phyloP scores from a whole-genome alignment of 2,888 invertebrate species.

The Ichneumon xanthorius region DNA sequence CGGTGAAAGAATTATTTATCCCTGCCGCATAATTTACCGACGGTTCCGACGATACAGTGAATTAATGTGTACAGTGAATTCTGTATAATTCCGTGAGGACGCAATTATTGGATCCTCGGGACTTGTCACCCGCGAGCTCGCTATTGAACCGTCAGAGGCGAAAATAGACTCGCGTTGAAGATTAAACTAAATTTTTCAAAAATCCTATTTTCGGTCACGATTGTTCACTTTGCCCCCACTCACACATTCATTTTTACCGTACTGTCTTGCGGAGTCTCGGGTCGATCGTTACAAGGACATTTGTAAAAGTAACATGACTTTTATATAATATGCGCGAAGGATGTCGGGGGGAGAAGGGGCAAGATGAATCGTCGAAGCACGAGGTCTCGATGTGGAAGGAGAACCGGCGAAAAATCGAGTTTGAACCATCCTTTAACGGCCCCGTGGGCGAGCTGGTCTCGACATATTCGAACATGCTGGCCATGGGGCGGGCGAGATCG shows the following conservation, averaged over 20 bases:
- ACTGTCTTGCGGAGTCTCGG: too few species aligned
- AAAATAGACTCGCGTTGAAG: too few species aligned
- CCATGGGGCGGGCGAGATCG: slow-evolving; percentile 56
- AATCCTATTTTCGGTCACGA: too few species aligned
- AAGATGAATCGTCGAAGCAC: slow-evolving; percentile 29
- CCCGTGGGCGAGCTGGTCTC: slow-evolving; percentile 63
- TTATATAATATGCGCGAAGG: slow-evolving; percentile 4
- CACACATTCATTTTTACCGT: too few species aligned
- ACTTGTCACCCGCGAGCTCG: too few species aligned
- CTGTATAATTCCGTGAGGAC: too few species aligned
- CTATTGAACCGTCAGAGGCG: too few species aligned
- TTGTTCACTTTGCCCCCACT: too few species aligned
- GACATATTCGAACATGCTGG: slow-evolving; percentile 60
- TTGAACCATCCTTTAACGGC: slow-evolving; percentile 69
- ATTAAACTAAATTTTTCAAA: too few species aligned
- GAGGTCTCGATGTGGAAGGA: slow-evolving; percentile 55
- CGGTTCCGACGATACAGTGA: not conserved
- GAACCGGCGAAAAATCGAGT: slow-evolving; percentile 67
- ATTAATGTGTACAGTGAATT: not conserved
- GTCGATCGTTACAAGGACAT: too few species aligned
- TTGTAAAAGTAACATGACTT: slow-evolving; percentile 1
- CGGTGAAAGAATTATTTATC: not conserved
- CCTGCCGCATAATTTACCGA: not conserved
- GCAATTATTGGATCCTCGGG: too few species aligned
- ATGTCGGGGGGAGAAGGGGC: not conserved